A percentile compares a stretch with the other conserved stretches of the same genome.
phyloP scores from a whole-genome alignment of 2,113 vertebrate genomes.

The Eolophus roseicapilla region DNA sequence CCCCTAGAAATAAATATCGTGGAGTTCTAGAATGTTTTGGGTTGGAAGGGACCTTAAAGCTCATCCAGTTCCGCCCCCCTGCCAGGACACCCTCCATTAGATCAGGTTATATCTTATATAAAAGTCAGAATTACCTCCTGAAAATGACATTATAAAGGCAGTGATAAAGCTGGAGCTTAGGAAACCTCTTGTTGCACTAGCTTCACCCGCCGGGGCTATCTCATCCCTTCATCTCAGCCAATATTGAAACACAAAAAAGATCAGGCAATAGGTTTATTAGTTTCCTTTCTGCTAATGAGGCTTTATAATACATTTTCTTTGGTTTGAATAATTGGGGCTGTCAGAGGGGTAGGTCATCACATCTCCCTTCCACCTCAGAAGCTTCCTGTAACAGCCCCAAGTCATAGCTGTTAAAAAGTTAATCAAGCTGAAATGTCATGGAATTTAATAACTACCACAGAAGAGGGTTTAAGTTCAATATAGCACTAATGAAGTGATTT shows the following conservation, averaged over 20 bases:
- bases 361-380: not conserved
- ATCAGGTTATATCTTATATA: not conserved
- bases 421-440: not conserved
- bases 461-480: not conserved
- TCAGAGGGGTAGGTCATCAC: not conserved
- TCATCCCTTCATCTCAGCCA: not conserved
- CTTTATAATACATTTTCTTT: not conserved
- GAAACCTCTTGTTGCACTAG: not conserved
- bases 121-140: not conserved
- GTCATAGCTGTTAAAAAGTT: not conserved
- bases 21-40: not conserved
- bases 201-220: accelerated
- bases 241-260: no score
- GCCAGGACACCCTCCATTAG: not conserved
- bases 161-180: not conserved
- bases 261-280: not conserved
- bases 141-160: not conserved
- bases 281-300: not conserved
- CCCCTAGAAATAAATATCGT: not conserved
- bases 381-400: not conserved
- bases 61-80: not conserved
- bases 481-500: not conserved
- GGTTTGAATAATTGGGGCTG: not conserved
- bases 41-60: not conserved
- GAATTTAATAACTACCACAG: not conserved